Base-by-base conservation (phyloP, 2,113 vertebrate species). In the Eptesicus fuscus region DNA sequence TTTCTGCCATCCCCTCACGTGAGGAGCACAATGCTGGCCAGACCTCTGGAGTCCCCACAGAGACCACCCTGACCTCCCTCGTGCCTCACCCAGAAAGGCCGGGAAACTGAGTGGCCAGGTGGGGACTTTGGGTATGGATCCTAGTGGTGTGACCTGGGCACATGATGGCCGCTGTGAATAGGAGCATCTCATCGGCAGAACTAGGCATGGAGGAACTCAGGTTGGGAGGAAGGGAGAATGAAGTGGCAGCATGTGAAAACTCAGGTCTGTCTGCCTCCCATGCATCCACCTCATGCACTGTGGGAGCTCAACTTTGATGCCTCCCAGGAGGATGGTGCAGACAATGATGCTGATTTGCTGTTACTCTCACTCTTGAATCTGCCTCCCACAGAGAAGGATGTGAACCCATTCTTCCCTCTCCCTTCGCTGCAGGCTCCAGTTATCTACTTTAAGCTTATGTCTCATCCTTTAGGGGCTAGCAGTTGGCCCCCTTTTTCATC, bases 251-350 rank as follows among this genome's bases (percentile, higher is more conserved):
- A 65, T 51, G 44, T 69, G n/a, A 49, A 40, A 69, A 47, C 7
- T 56, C 35, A 42, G 1, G 23, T 14, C n/a, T 71, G 23, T 22
- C 91, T 92, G n/a, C 44, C 22, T n/a, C 67, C 35, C 35, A 7
- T 4, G 25, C 7, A 37, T 9, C 0, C 2, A 51, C 61, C 7
- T 78, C 49, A 73, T 44, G 42, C 6, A 4, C 2, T 0, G 3
- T 12, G 56, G 70, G 28, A 93, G 22, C 79, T 65, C 9, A 35
- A 28, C 9, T 40, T 13, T 13, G 23, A n/a, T 40, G 28, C n/a
- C 42, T 44, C 7, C 74, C 32, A 23, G 47, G 42, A 3, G 9
- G 28, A 7, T 11, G 16, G 1, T 16, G 56, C 12, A 2, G 28
- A 30, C 5, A 3, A 4, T 37, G n/a, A 9, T 23, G 7, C 67